Evolutionary conservation across 2,888 invertebrate species (phyloP), one percentile per base, ranked within the genome.

Genomic region (Dynastes hyllus): DNA sequence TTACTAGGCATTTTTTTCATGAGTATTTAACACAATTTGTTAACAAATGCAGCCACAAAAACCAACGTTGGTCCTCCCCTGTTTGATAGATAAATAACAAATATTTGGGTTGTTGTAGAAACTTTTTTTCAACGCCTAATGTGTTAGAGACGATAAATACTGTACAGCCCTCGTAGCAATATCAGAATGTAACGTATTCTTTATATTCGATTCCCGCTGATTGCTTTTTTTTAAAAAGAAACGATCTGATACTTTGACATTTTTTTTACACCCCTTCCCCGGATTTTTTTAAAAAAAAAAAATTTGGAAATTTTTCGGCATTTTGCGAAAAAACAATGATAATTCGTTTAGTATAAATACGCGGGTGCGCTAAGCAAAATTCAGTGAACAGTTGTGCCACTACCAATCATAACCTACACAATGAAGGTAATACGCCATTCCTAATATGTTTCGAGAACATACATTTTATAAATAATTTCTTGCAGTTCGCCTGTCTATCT

Each of bases 281-380:
- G n/a, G 45, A 27, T 22, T 29, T 22, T 37, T 69, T 50, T 50
- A 9, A 13, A 69, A 27, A 27, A 2, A 51, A 51, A 29, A n/a
- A 75, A 61, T 4, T 29, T 13, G 22, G 27, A 61, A 61, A 22
- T 61, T 75, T 75, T 63, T 75, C 73, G n/a, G 4, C n/a, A 11
- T 27, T 40, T 45, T 61, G 22, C 6, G 27, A 22, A 63, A 63
- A 45, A 75, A 75, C 73, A 63, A 40, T 27, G 73, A 75, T 75
- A 75, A 61, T 75, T 40, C 40, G 8, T 45, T 11, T n/a, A 71
- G 27, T 75, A 75, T 75, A 75, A 75, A 75, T 75, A 55, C 55
- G 45, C 11, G 5, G 61, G n/a, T 16, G 13, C 22, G 27, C 32
- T 0, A 16, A 45, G 11, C n/a, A 16, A 3, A 75, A 61, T 50